Conservation (phyloP, 2,797 vertebrate genomes). For the Hipposideros larvatus region DNA sequence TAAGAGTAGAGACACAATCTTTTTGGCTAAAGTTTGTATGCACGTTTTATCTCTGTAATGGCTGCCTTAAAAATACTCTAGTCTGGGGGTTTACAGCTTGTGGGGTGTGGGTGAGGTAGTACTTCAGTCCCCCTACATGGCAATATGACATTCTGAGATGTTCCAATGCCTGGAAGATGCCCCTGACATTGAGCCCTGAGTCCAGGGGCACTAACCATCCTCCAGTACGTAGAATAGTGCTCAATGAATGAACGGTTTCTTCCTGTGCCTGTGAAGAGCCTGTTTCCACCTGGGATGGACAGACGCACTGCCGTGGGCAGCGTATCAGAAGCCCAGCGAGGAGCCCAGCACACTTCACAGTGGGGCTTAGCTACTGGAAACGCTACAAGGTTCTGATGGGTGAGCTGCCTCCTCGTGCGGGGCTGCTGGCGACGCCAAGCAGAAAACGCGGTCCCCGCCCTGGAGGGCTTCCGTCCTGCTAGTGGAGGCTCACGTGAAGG, state of each 20-base stretch:
- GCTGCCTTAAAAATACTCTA: not conserved
- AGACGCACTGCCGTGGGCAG: not conserved
- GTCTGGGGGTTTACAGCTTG: not conserved
- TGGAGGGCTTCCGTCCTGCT: not conserved
- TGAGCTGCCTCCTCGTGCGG: not conserved
- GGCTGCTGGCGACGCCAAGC: not conserved
- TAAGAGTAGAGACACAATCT: not conserved
- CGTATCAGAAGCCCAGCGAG: not conserved
- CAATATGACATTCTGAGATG: not conserved
- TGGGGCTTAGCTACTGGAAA: not conserved
- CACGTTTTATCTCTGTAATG: not conserved
- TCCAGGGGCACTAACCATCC: not conserved
- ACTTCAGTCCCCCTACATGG: not conserved
- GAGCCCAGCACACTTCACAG: not conserved
- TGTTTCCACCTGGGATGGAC: not conserved
- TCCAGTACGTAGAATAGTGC: not conserved
- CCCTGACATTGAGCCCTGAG: not conserved
- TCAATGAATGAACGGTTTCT: not conserved
- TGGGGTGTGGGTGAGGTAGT: not conserved
- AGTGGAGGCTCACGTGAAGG: accelerated
- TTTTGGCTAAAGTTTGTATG: not conserved
- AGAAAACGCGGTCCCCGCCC: not conserved
- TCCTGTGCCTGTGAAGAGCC: not conserved
- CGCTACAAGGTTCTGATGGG: not conserved
- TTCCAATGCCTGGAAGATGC: not conserved